phyloP scores from a whole-genome alignment of 92 coral and sea anemone genomes.

The Bergia puertoricense region DNA sequence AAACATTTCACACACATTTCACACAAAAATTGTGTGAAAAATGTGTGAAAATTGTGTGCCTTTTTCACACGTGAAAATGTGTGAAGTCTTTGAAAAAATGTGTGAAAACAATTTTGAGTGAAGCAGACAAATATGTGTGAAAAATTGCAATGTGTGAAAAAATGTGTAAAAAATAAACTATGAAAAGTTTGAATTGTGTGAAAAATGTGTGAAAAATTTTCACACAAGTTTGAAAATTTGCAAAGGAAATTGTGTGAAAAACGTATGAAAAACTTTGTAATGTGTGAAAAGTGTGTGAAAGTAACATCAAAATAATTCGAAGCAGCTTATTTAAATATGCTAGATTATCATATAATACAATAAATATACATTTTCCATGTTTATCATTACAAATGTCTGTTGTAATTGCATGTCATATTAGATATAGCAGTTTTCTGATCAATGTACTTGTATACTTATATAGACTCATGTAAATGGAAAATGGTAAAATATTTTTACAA shows the following conservation, averaged over 20 bases:
- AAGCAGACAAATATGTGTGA: conserved; percentile 11
- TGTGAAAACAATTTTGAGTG: conserved; percentile 6
- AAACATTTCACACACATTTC: too few species aligned
- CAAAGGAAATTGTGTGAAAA: not conserved
- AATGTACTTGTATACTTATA: too few species aligned
- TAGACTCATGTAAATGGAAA: not conserved
- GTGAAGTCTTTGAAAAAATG: not conserved
- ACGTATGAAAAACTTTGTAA: conserved; percentile 10
- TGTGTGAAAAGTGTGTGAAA: conserved; percentile 8
- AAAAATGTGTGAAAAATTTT: not conserved
- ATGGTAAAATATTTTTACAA: conserved; percentile 15
- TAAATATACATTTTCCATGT: too few species aligned
- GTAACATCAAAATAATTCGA: not conserved
- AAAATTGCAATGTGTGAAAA: not conserved
- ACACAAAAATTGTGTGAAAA: too few species aligned
- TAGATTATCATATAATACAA: too few species aligned
- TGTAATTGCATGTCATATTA: not conserved
- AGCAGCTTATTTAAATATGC: too few species aligned
- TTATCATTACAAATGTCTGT: too few species aligned
- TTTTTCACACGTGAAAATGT: conserved; percentile 12
- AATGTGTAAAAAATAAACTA: not conserved
- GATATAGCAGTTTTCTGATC: too few species aligned
- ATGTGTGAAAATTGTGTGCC: conserved; percentile 9
- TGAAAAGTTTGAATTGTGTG: conserved; percentile 16
- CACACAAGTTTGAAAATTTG: too few species aligned